Conservation (phyloP, 1,140 invertebrate species). For the Nixonia krombeini region DNA sequence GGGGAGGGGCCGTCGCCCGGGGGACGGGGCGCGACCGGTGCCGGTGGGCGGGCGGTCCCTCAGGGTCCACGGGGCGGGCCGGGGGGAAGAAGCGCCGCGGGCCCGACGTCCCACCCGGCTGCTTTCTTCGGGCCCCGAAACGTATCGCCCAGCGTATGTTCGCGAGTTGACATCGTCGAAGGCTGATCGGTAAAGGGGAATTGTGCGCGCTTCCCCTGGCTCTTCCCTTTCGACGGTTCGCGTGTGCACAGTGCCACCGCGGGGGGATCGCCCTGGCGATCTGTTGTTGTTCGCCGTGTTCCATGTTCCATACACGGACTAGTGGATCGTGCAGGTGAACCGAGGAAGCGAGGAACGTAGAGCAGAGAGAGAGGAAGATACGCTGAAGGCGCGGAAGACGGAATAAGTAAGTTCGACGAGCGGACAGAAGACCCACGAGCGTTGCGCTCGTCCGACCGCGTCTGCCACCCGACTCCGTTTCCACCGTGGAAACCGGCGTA, state of each 20-base stretch:
- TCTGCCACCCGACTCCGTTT: constrained; percentile 4
- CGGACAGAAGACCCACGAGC: constrained; percentile 14
- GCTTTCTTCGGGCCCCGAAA: too few relatives aligned
- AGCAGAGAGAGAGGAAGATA: constrained; percentile 16
- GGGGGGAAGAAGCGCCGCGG: constrained; percentile 69
- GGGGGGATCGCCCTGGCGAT: too few relatives aligned
- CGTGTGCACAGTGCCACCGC: constrained; percentile 35
- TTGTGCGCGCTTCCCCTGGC: too few relatives aligned
- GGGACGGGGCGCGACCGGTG: constrained; percentile 39
- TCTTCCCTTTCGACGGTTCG: constrained; percentile 3
- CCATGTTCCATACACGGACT: constrained; percentile 31
- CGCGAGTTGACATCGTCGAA: not conserved
- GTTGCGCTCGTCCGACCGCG: not conserved
- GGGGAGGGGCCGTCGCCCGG: constrained; percentile 58
- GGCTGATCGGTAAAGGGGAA: too few relatives aligned
- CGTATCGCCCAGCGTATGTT: not conserved
- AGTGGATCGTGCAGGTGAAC: constrained; percentile 18
- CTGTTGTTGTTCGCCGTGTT: constrained; percentile 17
- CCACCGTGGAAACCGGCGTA: not conserved
- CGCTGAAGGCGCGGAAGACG: constrained; percentile 27
- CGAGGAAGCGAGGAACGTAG: constrained; percentile 9
- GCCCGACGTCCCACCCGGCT: constrained; percentile 39
- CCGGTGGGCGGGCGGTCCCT: too few relatives aligned
- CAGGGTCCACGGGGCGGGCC: constrained; percentile 67
- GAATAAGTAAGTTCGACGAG: constrained; percentile 33